Conservation (phyloP, 2,113 vertebrate genomes). For the Albula goreensis region DNA sequence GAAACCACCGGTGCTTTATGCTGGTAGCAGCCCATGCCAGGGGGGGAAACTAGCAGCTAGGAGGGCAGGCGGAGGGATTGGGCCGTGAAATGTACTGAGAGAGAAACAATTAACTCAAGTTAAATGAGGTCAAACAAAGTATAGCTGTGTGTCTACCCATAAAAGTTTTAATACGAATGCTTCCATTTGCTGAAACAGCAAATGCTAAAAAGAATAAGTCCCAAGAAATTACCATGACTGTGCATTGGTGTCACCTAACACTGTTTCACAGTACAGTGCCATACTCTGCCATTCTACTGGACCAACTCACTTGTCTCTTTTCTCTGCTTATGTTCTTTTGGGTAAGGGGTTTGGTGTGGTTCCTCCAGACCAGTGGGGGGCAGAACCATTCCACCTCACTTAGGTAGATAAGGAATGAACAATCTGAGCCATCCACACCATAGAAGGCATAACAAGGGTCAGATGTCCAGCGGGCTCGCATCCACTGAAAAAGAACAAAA, state of each 20-base stretch:
- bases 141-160: background rate
- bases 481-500: slow-evolving; percentile 79
- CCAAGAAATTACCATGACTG: background rate
- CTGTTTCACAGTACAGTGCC: background rate
- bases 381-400: slow-evolving; percentile 99
- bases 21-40: background rate
- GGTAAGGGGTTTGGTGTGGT: slow-evolving; percentile 70
- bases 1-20: background rate
- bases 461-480: slow-evolving; percentile 94
- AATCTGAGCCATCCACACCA: slow-evolving; percentile 93
- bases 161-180: background rate
- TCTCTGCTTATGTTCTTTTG: slow-evolving; percentile 62
- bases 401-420: slow-evolving; percentile 95
- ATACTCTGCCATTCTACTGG: background rate
- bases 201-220: no score
- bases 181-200: background rate
- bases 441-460: slow-evolving; percentile 97
- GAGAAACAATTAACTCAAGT: slow-evolving; percentile 1
- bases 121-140: background rate
- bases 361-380: slow-evolving; percentile 86
- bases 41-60: background rate
- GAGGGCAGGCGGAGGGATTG: background rate
- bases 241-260: background rate
- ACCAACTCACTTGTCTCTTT: slow-evolving; percentile 69
- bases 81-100: background rate